Conservation (phyloP, 2,113 vertebrate species). For the Tachuris rubrigastra region DNA sequence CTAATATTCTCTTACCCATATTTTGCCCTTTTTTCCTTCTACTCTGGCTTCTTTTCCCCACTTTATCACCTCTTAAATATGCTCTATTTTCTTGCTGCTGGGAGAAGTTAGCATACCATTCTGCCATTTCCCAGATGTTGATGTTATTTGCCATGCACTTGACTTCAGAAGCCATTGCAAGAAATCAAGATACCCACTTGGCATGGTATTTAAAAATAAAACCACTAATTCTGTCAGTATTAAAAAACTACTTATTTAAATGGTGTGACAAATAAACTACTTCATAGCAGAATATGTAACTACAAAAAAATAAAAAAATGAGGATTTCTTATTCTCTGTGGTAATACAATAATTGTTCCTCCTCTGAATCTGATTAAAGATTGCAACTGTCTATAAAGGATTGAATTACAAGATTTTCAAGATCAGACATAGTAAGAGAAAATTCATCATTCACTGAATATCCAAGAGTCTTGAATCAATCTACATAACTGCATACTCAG, state of each 20-base stretch:
- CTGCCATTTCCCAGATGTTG: neutral
- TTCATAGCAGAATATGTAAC: neutral
- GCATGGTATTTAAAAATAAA: neutral
- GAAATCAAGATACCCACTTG: neutral
- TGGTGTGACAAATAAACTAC: rapidly evolving
- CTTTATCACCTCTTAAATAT: neutral
- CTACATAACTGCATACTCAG: neutral
- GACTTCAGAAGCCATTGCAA: neutral
- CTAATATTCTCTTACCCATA: neutral
- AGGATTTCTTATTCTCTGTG: neutral
- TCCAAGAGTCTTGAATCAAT: neutral
- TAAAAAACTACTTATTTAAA: neutral
- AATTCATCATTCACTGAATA: neutral
- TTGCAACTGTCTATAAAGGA: neutral
- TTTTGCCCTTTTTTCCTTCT: neutral
- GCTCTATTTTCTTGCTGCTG: neutral
- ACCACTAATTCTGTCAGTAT: neutral
- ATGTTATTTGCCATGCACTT: neutral
- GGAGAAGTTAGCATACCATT: neutral
- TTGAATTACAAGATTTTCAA: neutral
- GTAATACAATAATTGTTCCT: rapidly evolving
- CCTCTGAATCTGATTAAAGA: neutral
- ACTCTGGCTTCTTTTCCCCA: neutral
- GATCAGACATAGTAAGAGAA: neutral
- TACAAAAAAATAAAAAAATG: neutral